These are phyloP conservation scores for Lepus europaeus DNA, from an alignment of 2,113 vertebrate genomes.

Conservation along the genomic window DNA sequence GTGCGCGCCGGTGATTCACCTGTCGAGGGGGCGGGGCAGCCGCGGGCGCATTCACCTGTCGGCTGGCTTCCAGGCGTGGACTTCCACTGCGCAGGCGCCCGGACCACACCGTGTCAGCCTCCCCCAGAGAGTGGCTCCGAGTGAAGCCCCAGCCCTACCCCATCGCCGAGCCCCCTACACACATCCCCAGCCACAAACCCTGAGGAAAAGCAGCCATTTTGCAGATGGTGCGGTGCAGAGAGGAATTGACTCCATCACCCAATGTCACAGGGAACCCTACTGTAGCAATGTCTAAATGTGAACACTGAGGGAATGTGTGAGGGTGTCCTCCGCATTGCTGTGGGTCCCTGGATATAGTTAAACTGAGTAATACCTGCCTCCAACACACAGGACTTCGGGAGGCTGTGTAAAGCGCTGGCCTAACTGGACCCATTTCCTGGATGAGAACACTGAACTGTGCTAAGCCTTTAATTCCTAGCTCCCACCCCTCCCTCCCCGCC, in stretches of 20 bases:
- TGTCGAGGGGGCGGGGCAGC: constrained; percentile 69
- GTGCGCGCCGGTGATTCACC: constrained; percentile 79
- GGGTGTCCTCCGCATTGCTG: too few species aligned
- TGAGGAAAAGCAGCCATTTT: too few species aligned
- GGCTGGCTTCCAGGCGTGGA: constrained; percentile 67
- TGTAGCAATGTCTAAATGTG: too few species aligned
- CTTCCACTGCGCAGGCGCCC: constrained; percentile 51
- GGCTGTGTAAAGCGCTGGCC: too few species aligned
- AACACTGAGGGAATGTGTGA: too few species aligned
- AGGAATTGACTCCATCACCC: not conserved
- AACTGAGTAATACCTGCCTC: too few species aligned
- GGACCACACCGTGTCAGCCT: not conserved
- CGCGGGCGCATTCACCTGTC: constrained; percentile 80
- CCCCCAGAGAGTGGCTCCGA: not conserved
- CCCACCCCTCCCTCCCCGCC: not conserved
- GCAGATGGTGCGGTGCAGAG: too few species aligned
- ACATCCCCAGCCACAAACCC: not conserved
- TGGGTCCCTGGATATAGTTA: too few species aligned
- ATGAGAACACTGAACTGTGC: not conserved
- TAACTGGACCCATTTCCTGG: constrained; percentile 9
- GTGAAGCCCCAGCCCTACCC: not conserved
- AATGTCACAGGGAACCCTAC: not conserved
- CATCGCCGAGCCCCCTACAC: not conserved
- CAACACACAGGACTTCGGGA: too few species aligned
- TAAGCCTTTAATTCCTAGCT: not conserved